Conservation (phyloP, 2,113 vertebrate genomes). For the Poeciliopsis prolifica region DNA sequence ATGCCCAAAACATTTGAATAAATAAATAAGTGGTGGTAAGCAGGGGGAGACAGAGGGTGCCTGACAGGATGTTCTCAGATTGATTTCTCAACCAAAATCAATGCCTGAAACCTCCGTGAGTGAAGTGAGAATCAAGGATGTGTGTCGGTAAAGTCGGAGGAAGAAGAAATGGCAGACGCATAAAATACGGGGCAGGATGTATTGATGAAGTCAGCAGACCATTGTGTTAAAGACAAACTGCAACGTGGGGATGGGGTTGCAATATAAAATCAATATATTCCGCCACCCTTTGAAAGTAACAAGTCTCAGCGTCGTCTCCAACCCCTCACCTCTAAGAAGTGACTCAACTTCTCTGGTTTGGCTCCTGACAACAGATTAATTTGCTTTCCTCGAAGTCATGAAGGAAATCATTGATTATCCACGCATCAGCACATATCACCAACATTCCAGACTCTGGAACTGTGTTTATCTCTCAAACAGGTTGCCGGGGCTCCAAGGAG, state of each 20-base stretch:
- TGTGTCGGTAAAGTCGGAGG: slow-evolving; percentile 14
- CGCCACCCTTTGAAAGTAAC: slow-evolving; percentile 21
- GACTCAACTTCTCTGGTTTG: slow-evolving; percentile 54
- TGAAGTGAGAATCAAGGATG: slow-evolving; percentile 18
- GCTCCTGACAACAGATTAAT: slow-evolving; percentile 38
- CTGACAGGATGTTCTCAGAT: slow-evolving; percentile 17
- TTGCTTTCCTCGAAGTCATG: slow-evolving; percentile 33
- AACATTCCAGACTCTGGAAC: slow-evolving; percentile 29
- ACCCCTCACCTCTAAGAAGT: slow-evolving; percentile 48
- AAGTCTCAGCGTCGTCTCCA: slow-evolving; percentile 21
- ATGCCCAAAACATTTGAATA: slow-evolving; percentile 3
- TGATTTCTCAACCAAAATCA: slow-evolving; percentile 45
- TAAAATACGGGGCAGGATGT: not conserved
- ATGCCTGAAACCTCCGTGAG: slow-evolving; percentile 13
- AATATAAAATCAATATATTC: slow-evolving; percentile 46
- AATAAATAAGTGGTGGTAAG: not conserved
- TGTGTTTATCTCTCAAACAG: slow-evolving; percentile 41
- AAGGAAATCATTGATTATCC: slow-evolving; percentile 58
- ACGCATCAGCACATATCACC: slow-evolving; percentile 33
- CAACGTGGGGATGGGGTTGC: slow-evolving; percentile 16
- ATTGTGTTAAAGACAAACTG: slow-evolving; percentile 10
- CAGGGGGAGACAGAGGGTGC: slow-evolving; percentile 2
- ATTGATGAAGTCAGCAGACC: slow-evolving; percentile 29
- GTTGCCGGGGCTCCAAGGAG: slow-evolving; percentile 21
- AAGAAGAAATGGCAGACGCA: slow-evolving; percentile 4